Percentiles rank a stretch among this genome's conserved stretches.
Evolutionary conservation across 2,888 invertebrate species (phyloP).

Genomic region (Eristalis tenax): DNA sequence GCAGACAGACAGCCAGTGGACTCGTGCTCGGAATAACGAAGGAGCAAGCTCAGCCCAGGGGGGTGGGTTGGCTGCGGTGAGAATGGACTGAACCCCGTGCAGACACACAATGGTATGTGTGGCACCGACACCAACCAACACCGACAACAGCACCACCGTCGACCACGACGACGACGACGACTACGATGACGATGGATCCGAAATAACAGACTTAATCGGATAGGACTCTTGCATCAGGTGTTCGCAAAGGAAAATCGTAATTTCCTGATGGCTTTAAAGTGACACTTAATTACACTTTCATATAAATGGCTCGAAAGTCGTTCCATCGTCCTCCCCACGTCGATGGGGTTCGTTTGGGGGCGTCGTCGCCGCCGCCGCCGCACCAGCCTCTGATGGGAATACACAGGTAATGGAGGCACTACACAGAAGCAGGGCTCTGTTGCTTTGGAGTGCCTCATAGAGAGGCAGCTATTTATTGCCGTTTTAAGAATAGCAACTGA

Average conservation of each 20-base stretch:
- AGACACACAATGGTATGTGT: constrained; percentile 25
- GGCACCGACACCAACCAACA: constrained; percentile 4
- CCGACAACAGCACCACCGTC: not conserved
- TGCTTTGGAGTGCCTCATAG: constrained; percentile 29
- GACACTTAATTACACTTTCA: constrained; percentile 74
- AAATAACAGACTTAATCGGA: constrained; percentile 70
- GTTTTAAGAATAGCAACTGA: constrained; percentile 39
- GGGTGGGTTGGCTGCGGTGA: not conserved
- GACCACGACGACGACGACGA: not conserved
- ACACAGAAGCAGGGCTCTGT: constrained; percentile 23
- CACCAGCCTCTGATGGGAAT: constrained; percentile 23
- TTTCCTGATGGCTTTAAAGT: constrained; percentile 74
- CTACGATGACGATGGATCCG: constrained; percentile 45
- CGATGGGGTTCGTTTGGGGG: constrained; percentile 1
- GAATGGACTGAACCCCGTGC: constrained; percentile 30
- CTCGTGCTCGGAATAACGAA: not conserved
- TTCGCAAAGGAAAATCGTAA: constrained; percentile 73
- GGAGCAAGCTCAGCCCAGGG: not conserved
- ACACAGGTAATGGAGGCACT: constrained; percentile 48
- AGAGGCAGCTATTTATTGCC: constrained; percentile 62
- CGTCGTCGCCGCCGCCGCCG: not conserved
- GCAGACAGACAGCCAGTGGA: constrained; percentile 6
- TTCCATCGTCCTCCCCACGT: not conserved
- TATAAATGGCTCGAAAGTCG: constrained; percentile 69
- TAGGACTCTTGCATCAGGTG: constrained; percentile 73